These are phyloP conservation scores for Lophius piscatorius DNA, from an alignment of 2,113 vertebrate genomes.

Conservation along the genomic window DNA sequence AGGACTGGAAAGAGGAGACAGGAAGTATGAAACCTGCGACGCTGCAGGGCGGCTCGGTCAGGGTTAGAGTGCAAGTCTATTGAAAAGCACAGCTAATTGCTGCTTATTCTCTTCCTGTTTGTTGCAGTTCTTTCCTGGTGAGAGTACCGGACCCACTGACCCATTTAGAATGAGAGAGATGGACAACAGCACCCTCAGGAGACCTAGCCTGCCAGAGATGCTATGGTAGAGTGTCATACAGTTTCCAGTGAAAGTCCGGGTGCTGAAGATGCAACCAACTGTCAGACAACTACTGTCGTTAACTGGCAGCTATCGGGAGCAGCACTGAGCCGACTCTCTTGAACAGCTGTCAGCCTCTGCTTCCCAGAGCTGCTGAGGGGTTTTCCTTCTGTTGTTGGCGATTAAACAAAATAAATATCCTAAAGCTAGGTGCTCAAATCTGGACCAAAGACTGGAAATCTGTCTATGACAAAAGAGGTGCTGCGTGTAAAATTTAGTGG, in stretches of 20 bases:
- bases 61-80: conserved; percentile 31
- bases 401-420: too few relatives aligned
- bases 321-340: background rate
- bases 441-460: too few relatives aligned
- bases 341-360: background rate
- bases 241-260: conserved; percentile 1
- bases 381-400: background rate
- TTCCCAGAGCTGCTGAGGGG: too few relatives aligned
- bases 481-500: too few relatives aligned
- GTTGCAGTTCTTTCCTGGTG: conserved; percentile 20
- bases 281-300: background rate
- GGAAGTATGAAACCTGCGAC: conserved; percentile 12
- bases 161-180: conserved; percentile 16
- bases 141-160: conserved; percentile 37
- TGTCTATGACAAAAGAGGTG: too few relatives aligned
- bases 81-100: conserved; percentile 52
- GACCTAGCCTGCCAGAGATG: conserved; percentile 1
- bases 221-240: conserved; percentile 4
- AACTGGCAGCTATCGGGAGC: background rate
- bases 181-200: conserved; percentile 14
- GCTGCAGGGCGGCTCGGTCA: conserved; percentile 34
- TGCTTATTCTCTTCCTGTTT: conserved; percentile 33
- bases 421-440: too few relatives aligned
- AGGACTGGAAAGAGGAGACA: background rate
- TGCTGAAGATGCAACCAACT: too few relatives aligned